These are phyloP conservation scores for Lasiurus cinereus DNA, from an alignment of 2,113 vertebrate genomes.

Conservation along the genomic window DNA sequence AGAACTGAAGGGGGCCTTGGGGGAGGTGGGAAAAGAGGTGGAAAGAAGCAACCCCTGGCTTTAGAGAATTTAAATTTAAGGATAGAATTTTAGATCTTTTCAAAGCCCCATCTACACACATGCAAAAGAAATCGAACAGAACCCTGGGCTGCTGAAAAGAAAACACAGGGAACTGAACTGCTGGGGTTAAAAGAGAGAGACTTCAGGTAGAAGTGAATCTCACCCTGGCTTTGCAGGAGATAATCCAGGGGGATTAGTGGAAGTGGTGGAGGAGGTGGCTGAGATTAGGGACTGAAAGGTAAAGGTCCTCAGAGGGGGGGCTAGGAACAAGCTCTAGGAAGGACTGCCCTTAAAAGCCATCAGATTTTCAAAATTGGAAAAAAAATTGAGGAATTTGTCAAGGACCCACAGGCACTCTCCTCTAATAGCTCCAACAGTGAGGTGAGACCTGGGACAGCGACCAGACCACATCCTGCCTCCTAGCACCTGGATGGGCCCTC, in stretches of 20 bases:
- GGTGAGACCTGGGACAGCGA: neutral
- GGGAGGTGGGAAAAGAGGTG: neutral
- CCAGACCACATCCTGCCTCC: neutral
- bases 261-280: neutral
- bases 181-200: neutral
- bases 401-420: neutral
- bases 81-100: slow-evolving; percentile 50
- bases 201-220: neutral
- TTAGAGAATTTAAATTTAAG: neutral
- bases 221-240: slow-evolving; percentile 19
- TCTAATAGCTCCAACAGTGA: neutral
- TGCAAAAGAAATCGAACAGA: slow-evolving; percentile 51
- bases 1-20: neutral
- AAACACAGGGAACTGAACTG: neutral
- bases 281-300: neutral
- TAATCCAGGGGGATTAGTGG: neutral
- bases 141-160: neutral
- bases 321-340: neutral
- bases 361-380: neutral
- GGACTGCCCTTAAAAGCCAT: neutral
- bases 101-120: slow-evolving; percentile 28
- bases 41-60: neutral
- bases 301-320: neutral
- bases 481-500: neutral
- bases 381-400: slow-evolving; percentile 48